These are phyloP conservation scores for Hystrix brachyura DNA, from an alignment of 2,113 vertebrate species.

Conservation along the genomic window DNA sequence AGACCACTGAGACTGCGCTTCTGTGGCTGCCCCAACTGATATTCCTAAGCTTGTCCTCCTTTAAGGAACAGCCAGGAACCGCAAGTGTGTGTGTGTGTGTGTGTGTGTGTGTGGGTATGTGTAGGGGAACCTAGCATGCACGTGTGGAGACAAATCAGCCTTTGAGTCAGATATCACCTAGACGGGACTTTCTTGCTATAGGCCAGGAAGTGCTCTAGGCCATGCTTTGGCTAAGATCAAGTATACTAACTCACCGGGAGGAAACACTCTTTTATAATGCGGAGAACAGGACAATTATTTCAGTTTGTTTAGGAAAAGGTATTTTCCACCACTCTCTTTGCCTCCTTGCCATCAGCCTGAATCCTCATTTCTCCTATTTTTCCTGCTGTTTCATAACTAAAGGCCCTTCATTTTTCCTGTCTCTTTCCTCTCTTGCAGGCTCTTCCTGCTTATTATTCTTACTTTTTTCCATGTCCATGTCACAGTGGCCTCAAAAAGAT, in stretches of 20 bases:
- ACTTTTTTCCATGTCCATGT: not conserved
- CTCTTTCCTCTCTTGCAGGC: not conserved
- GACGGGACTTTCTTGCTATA: not conserved
- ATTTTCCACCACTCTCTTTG: not conserved
- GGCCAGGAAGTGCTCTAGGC: not conserved
- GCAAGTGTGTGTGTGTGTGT: not conserved
- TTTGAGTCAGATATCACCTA: too few species aligned
- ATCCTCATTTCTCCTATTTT: not conserved
- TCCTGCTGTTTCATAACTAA: too few species aligned
- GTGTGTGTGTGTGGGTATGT: not conserved
- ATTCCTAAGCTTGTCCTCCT: not conserved
- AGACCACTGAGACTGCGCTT: not conserved
- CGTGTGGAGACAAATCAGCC: fast-evolving
- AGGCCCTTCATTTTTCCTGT: not conserved
- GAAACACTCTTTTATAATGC: not conserved
- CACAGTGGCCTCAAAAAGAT: not conserved
- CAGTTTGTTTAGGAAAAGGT: not conserved
- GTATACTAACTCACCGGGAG: not conserved
- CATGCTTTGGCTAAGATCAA: too few species aligned
- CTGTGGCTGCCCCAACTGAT: not conserved
- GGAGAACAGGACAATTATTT: fast-evolving
- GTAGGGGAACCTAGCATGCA: too few species aligned
- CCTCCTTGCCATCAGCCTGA: not conserved
- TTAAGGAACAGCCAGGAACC: not conserved
- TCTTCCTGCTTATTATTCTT: not conserved